Conservation (phyloP, 2,888 invertebrate species). For the Xanthorhoe designata region DNA sequence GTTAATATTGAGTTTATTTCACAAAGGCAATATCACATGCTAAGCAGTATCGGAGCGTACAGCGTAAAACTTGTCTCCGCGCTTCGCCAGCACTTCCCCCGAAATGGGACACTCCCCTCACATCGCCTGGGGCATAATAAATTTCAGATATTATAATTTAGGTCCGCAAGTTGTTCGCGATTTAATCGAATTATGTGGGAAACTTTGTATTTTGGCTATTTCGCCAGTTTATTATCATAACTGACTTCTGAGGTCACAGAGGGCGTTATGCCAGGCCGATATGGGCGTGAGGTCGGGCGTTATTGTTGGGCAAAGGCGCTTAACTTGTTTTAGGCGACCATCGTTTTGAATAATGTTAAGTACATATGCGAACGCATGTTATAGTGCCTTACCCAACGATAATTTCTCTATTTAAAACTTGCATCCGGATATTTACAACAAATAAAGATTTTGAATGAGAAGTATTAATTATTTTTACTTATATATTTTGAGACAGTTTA, state of each 20-base stretch:
- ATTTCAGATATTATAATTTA: slow-evolving; percentile 40
- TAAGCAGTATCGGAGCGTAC: not conserved
- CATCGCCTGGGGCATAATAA: slow-evolving; percentile 34
- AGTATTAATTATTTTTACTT: too few relatives aligned
- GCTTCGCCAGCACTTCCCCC: not conserved
- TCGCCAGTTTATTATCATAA: slow-evolving; percentile 33
- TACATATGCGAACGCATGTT: not conserved
- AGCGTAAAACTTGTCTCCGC: not conserved
- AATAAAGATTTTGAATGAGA: too few relatives aligned
- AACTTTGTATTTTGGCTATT: slow-evolving; percentile 32
- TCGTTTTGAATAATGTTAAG: slow-evolving; percentile 20
- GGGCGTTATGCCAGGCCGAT: slow-evolving; percentile 4
- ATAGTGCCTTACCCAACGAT: too few relatives aligned
- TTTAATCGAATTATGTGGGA: slow-evolving; percentile 42
- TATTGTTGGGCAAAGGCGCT: slow-evolving; percentile 13
- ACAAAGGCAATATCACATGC: not conserved
- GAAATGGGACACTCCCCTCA: not conserved
- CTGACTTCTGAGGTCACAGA: slow-evolving; percentile 14
- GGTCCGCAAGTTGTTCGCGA: slow-evolving; percentile 33
- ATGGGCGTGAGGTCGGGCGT: slow-evolving; percentile 7
- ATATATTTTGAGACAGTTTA: too few relatives aligned
- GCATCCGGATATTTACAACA: too few relatives aligned
- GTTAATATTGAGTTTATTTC: too few relatives aligned
- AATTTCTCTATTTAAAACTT: too few relatives aligned
- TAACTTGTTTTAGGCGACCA: slow-evolving; percentile 16